Conservation (phyloP, 2,113 vertebrate species). For the Bufo gargarizans region DNA sequence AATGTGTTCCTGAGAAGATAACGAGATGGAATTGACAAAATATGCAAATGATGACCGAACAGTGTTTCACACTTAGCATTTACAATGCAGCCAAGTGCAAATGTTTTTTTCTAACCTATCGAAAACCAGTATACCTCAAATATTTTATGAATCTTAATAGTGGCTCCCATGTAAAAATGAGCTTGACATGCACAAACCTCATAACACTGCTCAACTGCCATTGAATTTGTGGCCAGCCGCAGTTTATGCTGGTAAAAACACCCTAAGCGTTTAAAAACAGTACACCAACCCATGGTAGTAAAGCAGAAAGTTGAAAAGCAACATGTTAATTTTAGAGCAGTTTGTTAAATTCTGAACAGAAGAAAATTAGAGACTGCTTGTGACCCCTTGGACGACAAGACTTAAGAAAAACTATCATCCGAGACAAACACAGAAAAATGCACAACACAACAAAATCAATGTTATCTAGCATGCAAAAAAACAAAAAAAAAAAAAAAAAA, state of each 20-base stretch:
- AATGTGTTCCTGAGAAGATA: neutral
- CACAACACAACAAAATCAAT: constrained; percentile 84
- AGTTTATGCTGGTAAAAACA: constrained; percentile 30
- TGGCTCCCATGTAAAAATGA: too few relatives aligned
- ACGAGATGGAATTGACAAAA: neutral
- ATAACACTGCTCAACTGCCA: neutral
- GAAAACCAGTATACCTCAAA: too few relatives aligned
- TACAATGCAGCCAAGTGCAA: neutral
- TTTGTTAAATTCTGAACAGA: neutral
- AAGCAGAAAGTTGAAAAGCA: neutral
- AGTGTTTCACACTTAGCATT: neutral
- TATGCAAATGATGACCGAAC: neutral
- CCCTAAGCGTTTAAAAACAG: neutral
- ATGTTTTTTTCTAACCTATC: neutral
- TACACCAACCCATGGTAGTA: neutral
- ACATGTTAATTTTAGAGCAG: neutral
- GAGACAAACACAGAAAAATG: constrained; percentile 75
- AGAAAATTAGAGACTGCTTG: constrained; percentile 38
- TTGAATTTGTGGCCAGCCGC: neutral
- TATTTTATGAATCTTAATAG: too few relatives aligned
- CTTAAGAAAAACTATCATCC: constrained; percentile 57
- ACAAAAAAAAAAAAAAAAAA: constrained; percentile 53
- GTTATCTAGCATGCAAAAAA: constrained; percentile 86
- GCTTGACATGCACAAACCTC: neutral
- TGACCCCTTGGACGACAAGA: constrained; percentile 32